Evolutionary conservation across 2,113 vertebrate species (phyloP).

Genomic region (Grammomys surdaster): DNA sequence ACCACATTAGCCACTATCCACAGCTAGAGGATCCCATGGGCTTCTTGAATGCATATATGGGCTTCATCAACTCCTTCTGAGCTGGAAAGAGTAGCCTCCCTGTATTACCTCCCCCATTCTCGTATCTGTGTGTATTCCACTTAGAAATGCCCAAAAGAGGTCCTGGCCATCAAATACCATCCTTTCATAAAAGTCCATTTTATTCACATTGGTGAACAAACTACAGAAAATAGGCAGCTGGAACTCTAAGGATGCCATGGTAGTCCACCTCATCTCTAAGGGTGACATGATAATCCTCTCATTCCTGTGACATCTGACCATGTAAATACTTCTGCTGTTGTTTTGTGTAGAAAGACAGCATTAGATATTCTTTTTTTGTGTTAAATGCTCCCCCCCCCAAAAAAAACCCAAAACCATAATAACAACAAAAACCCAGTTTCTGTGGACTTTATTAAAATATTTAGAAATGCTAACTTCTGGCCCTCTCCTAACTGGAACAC

Average conservation of each 20-base stretch:
- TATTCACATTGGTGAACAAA: slow-evolving; percentile 60
- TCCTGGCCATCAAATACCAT: slow-evolving; percentile 63
- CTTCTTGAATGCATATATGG: slow-evolving; percentile 95
- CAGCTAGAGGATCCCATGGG: slow-evolving; percentile 97
- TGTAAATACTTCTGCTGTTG: slow-evolving; percentile 16
- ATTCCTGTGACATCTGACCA: slow-evolving; percentile 14
- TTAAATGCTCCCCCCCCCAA: slow-evolving; percentile 1
- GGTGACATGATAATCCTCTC: background rate
- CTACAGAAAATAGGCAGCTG: slow-evolving; percentile 43
- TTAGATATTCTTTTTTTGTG: background rate
- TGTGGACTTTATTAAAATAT: slow-evolving; percentile 30
- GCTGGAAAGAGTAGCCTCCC: slow-evolving; percentile 69
- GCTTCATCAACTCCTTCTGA: slow-evolving; percentile 98
- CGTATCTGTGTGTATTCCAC: slow-evolving; percentile 25
- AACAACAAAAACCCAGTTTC: background rate
- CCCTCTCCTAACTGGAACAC: background rate
- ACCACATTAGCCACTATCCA: slow-evolving; percentile 97
- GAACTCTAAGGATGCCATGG: slow-evolving; percentile 14
- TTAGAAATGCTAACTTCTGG: slow-evolving; percentile 40
- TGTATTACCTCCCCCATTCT: slow-evolving; percentile 55
- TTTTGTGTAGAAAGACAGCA: slow-evolving; percentile 50
- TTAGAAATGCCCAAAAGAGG: slow-evolving; percentile 79
- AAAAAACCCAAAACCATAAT: background rate
- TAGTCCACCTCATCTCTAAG: slow-evolving; percentile 20
- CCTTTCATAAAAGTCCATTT: slow-evolving; percentile 68